Evolutionary conservation across 2,888 invertebrate genomes (phyloP), one percentile per base, ranked within the genome.

Genomic region (Actias luna): DNA sequence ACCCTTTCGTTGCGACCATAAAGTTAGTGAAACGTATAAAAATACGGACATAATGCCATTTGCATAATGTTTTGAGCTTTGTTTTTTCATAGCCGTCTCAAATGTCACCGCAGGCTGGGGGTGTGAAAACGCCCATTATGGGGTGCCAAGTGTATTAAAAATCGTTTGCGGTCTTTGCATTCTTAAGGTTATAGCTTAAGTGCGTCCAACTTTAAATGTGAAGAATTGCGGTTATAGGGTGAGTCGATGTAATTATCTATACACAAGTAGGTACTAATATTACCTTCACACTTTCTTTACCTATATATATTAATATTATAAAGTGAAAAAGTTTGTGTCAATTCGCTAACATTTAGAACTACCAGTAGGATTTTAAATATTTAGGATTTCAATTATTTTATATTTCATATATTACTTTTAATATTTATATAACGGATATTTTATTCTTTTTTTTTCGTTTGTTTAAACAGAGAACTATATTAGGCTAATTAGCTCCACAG

Each of bases 41-140:
- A 92, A 92, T 89, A 87, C 82, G 85, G 84, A 85, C 89, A 90
- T 90, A 89, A 89, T 89, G 90, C 83, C 92, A 92, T 92, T 92
- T 92, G 92, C 92, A 92, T 92, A 92, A 89, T 89, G 87, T 92
- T 89, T 86, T 77, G 70, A 82, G 88, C 87, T 85, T 90, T 92
- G 89, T 91, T 92, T 92, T 92, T 91, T 90, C 89, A 88, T 88
- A 87, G 84, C 86, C 84, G 85, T 89, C 87, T 88, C 85, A 92
- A 92, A 92, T 92, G 92, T 92, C 92, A 92, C 90, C 92, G 83
- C 91, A 87, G 81, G 79, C 79, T 77, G 83, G 91, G 79, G 88
- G 92, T 88, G 90, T 83, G 85, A 90, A 88, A 86, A 87, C 82
- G 82, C 78, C 88, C 89, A 91, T 90, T 87, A 92, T 81, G 79